Base-by-base conservation (phyloP, 2,797 vertebrate species). In the Pristis pectinata region DNA sequence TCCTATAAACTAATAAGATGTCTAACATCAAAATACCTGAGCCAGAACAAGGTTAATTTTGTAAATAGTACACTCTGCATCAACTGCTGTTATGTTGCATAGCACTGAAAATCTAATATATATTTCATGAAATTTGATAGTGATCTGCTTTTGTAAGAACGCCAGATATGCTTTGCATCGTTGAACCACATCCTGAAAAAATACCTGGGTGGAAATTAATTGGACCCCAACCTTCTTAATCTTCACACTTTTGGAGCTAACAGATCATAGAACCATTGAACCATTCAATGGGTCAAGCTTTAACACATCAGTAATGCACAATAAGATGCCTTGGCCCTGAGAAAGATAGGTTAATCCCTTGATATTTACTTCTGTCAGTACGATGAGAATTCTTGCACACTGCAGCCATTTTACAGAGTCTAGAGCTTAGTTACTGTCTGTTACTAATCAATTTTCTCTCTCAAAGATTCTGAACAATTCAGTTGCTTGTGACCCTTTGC, bases 161-260 rank as follows among this genome's bases (percentile, higher is more conserved):
- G 41, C 27, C 92, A 94, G 92, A n/a, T 53, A 53, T 34, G 24
- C 72, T 76, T 74, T 94, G 70, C 92, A 94, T 76, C 92, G 94
- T 70, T 93, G 92, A 93, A 53, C 92, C 92, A 15, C 27, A 93
- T 74, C 64, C 11, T 94, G 92, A 94, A 94, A 76, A 74, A 94
- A 94, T 94, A 94, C 72, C 92, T 94, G 92, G 70, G 92, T 94
- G 92, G 41, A 94, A 94, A 72, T 70, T 76, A 94, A 94, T 94
- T n/a, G 70, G 70, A 94, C 70, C 44, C n/a, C 67, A 53, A 56
- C 92, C 92, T 53, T 70, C 70, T 94, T 30, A 49, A 74, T 94
- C 67, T 56, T 44, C 30, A 76, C 67, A 56, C 94, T 94, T 11
- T 94, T 53, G 22, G 72, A 94, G 92, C 64, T 53, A 94, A 53